These are phyloP conservation scores for Gastrophryne carolinensis DNA, from an alignment of 2,797 vertebrate genomes.

Conservation along the genomic window DNA sequence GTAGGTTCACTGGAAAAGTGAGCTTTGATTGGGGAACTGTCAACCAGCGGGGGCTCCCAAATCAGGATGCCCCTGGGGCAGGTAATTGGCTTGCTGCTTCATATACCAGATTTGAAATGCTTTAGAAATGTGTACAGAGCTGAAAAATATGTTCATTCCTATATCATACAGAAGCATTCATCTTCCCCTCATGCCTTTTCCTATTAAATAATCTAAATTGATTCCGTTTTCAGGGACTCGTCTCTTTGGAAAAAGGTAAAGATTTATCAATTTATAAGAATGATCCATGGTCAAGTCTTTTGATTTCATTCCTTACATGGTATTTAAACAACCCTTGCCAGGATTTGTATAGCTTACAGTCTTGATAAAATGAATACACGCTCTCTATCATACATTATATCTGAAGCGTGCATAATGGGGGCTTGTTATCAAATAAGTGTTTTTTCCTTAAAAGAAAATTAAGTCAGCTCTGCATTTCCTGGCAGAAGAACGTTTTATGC, in stretches of 20 bases:
- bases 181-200: conserved; percentile 19
- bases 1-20: too few species aligned
- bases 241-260: conserved; percentile 33
- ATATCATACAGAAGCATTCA: neutral
- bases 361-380: conserved; percentile 51
- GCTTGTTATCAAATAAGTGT: conserved; percentile 57
- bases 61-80: too few species aligned
- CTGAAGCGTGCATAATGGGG: conserved; percentile 55
- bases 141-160: conserved; percentile 4
- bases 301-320: conserved; percentile 5
- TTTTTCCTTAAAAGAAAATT: conserved; percentile 58
- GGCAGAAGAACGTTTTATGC: conserved; percentile 58
- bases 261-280: conserved; percentile 7
- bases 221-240: conserved; percentile 18
- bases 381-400: conserved; percentile 58
- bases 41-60: too few species aligned
- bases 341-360: neutral
- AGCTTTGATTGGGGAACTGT: too few species aligned
- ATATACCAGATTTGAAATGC: too few species aligned
- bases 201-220: neutral
- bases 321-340: conserved; percentile 27
- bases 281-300: conserved; percentile 15
- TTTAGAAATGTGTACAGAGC: too few species aligned
- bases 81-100: too few species aligned
- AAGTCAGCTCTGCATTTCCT: conserved; percentile 57